Evolutionary conservation across 2,113 vertebrate species (phyloP).

Genomic region (Bambusicola thoracicus): DNA sequence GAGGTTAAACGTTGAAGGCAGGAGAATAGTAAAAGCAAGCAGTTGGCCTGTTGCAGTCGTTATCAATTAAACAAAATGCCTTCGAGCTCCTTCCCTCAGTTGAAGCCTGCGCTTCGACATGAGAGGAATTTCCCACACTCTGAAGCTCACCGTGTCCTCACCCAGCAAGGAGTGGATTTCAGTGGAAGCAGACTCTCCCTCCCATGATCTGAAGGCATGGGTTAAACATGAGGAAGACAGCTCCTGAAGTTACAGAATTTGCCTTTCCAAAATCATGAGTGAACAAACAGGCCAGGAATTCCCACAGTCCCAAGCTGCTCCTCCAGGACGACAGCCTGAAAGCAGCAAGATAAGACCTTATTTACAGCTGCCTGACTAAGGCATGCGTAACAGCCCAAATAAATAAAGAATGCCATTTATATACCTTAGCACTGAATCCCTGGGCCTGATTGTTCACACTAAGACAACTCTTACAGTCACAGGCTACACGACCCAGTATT

Average conservation of each 20-base stretch:
- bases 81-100: background rate
- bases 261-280: fast-evolving
- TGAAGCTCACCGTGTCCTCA: background rate
- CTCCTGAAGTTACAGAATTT: background rate
- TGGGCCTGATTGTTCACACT: background rate
- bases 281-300: background rate
- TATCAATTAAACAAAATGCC: background rate
- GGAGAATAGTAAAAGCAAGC: background rate
- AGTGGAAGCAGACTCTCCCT: background rate
- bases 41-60: background rate
- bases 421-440: background rate
- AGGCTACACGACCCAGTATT: background rate
- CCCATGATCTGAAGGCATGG: background rate
- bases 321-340: background rate
- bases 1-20: background rate
- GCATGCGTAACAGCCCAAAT: background rate
- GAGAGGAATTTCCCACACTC: background rate
- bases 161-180: background rate
- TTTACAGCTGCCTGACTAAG: background rate
- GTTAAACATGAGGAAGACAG: background rate
- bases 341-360: background rate
- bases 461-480: fast-evolving
- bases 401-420: fast-evolving
- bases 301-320: background rate
- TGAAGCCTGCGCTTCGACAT: background rate